Evolutionary conservation across 2,888 invertebrate species (phyloP), one percentile per base, ranked within the genome.

Genomic region (Anorthoa munda): DNA sequence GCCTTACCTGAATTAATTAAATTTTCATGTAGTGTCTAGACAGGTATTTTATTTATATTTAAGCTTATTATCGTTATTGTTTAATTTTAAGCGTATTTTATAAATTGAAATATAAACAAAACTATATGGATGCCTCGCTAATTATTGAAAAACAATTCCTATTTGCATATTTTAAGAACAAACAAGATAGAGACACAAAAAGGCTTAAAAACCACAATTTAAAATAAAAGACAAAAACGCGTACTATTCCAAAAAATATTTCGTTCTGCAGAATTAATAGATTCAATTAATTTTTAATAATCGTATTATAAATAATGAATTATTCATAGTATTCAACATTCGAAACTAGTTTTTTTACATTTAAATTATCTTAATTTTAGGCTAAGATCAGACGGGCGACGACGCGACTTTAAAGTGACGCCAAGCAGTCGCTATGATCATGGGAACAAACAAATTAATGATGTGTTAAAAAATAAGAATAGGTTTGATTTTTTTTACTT

Each of bases 261-360:
- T 83, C 11, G 53, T 58, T 56, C 56, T 53, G 45, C 56, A 60
- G 66, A 72, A 67, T 70, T 72, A 69, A 61, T 66, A 63, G 51
- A 73, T 63, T 80, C 56, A 66, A 81, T 80, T 83, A 86, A 76
- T 81, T 72, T 77, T 84, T 76, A 72, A 86, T 81, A 86, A 79
- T 80, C 69, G 65, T 80, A 76, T 80, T 80, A 72, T 59, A 69
- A 67, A 72, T 77, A 79, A 83, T 85, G 70, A 83, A 86, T 86
- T 56, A 86, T 87, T 87, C 82, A 87, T 87, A 45, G 11, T 64
- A 56, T 74, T 75, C 58, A 81, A 65, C 69, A 77, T 82, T 73
- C 50, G 56, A 56, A 84, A 82, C 79, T 61, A 60, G 81, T 84
- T 81, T 70, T 78, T 70, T 64, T 65, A 60, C 68, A 71, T 79